Evolutionary conservation across 2,797 vertebrate genomes (phyloP), one percentile per base, ranked within the genome.

Genomic region (Caiman crocodilus): DNA sequence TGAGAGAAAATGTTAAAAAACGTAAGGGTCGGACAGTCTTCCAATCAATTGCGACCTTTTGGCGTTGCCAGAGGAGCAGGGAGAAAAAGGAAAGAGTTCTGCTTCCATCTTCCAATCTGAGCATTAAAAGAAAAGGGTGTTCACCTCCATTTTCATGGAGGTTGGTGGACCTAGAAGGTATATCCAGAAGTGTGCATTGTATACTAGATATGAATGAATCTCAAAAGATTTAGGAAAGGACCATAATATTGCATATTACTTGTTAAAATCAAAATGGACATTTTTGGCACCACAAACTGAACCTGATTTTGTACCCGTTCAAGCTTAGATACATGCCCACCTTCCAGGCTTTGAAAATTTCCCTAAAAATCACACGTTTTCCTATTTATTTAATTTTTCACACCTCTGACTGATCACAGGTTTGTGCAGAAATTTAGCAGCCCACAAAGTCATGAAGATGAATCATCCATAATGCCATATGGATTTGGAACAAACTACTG

Each of bases 371-470:
- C 71, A 16, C 6, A 78, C 28, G 30, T 23, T 6, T 87, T 57
- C 85, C 76, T 21, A 85, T 94, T 25, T 92, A 67, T 61, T 87
- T 88, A 5, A 89, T 42, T 94, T 86, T 64, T 73, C 23, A 59
- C 14, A 7, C 58, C 81, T 71, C 59, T 80, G 69, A 16, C 50
- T 77, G 91, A 84, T 91, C 91, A 87, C 67, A 55, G 77, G 56
- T 73, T 2, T 3, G 16, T 35, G 23, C 92, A 93, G 83, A 25
- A 85, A 94, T 84, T 32, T 5, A 92, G 16, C 21, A 85, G 20
- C 21, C 65, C 84, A 79, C 35, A 20, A 21, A 35, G 32, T 69
- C 21, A 35, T 69, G 6, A 20, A 35, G 67, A 69, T 80, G 58
- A 89, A 79, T 93, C 81, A 88, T 12, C 42, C 78, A 32, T 14